Conservation (phyloP, 2,888 invertebrate species). For the Tachina grossa region DNA sequence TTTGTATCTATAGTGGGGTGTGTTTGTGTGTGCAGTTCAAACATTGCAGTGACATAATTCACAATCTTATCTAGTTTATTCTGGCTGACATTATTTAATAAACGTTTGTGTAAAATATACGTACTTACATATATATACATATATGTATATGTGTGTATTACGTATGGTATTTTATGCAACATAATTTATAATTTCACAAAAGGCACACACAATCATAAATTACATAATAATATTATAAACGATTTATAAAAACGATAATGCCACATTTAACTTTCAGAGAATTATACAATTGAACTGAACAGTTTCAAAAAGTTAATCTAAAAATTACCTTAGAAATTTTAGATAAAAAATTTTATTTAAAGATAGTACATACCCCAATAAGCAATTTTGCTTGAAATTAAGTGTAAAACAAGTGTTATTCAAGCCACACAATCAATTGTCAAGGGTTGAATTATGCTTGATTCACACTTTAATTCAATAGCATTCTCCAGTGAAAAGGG, state of each 20-base stretch:
- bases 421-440: too few relatives aligned
- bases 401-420: too few relatives aligned
- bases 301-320: neutral
- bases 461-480: too few relatives aligned
- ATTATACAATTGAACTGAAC: neutral
- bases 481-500: too few relatives aligned
- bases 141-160: too few relatives aligned
- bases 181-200: conserved; percentile 50
- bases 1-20: neutral
- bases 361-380: too few relatives aligned
- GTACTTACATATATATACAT: too few relatives aligned
- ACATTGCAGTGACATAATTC: conserved; percentile 42
- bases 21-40: neutral
- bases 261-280: conserved; percentile 8
- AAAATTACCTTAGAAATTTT: neutral
- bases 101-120: conserved; percentile 10
- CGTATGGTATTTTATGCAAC: conserved; percentile 26
- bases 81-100: conserved; percentile 46
- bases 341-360: too few relatives aligned
- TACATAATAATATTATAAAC: conserved; percentile 63
- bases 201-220: conserved; percentile 45
- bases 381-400: too few relatives aligned
- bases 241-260: conserved; percentile 54
- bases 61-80: conserved; percentile 42
- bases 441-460: too few relatives aligned